Evolutionary conservation across 2,888 invertebrate species (phyloP).

Genomic region (Perizoma flavofasciatum): DNA sequence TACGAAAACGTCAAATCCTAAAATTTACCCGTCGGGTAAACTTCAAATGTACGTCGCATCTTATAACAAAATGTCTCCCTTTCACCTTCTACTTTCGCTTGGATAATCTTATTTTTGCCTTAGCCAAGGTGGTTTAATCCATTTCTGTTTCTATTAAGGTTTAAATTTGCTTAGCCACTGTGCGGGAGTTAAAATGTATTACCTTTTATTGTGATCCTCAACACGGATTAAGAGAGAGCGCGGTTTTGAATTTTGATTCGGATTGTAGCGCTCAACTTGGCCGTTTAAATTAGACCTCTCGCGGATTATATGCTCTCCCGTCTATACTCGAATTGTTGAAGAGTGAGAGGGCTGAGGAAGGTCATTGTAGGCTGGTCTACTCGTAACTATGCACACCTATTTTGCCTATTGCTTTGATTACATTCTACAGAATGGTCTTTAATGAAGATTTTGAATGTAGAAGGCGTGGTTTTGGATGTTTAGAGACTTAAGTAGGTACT

Average conservation of each 20-base stretch:
- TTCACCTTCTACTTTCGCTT: slow-evolving; percentile 84
- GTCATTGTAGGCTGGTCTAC: slow-evolving; percentile 54
- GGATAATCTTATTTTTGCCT: slow-evolving; percentile 80
- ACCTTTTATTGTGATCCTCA: slow-evolving; percentile 84
- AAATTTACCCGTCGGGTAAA: slow-evolving; percentile 33
- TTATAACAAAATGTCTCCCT: slow-evolving; percentile 80
- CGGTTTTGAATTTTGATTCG: slow-evolving; percentile 84
- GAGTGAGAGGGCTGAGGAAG: slow-evolving; percentile 46
- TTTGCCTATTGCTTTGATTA: slow-evolving; percentile 79
- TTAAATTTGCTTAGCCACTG: slow-evolving; percentile 50
- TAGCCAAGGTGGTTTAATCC: slow-evolving; percentile 57
- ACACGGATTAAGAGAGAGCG: slow-evolving; percentile 83
- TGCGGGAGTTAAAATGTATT: slow-evolving; percentile 79
- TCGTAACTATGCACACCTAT: slow-evolving; percentile 78
- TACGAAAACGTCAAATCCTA: not conserved
- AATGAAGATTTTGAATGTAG: slow-evolving; percentile 77
- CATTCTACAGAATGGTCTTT: slow-evolving; percentile 72
- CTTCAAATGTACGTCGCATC: slow-evolving; percentile 48
- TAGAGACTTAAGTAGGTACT: slow-evolving; percentile 58
- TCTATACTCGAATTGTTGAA: slow-evolving; percentile 51
- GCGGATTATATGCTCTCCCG: slow-evolving; percentile 62
- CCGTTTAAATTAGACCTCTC: slow-evolving; percentile 72
- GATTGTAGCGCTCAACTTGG: slow-evolving; percentile 71
- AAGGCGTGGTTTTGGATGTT: slow-evolving; percentile 63
- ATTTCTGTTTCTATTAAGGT: slow-evolving; percentile 55